Percentiles rank a stretch among this genome's conserved stretches.
phyloP scores from a whole-genome alignment of 1,140 invertebrate genomes.

The Drosophila insularis region DNA sequence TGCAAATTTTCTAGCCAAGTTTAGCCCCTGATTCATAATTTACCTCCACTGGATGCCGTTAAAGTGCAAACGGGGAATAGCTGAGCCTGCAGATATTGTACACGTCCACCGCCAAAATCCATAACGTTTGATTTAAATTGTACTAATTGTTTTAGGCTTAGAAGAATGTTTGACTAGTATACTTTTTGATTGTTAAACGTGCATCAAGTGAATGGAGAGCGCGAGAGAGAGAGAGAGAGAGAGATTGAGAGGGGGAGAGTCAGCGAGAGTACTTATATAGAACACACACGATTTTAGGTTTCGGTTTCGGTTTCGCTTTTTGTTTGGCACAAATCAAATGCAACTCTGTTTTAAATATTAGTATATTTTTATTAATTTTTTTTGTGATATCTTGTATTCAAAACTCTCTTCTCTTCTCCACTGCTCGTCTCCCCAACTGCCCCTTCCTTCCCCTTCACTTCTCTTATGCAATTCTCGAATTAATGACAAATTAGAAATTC shows the following conservation, averaged over 20 bases:
- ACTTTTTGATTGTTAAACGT: background rate
- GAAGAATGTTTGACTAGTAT: background rate
- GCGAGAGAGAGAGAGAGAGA: background rate
- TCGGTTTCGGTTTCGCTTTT: background rate
- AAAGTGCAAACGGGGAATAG: conserved; percentile 83
- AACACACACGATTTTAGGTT: background rate
- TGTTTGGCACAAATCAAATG: conserved; percentile 26
- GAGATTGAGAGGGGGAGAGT: background rate
- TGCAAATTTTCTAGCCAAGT: no score
- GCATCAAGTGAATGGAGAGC: background rate
- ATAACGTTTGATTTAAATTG: conserved; percentile 39
- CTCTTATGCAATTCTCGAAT: conserved; percentile 16
- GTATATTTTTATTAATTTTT: background rate
- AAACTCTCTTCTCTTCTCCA: background rate
- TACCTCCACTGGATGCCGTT: conserved; percentile 75
- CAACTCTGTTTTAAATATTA: conserved; percentile 2
- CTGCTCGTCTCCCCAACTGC: background rate
- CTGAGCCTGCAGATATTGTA: conserved; percentile 84
- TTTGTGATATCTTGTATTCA: background rate
- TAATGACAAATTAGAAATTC: conserved; percentile 1
- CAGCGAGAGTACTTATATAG: background rate
- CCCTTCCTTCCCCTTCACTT: background rate
- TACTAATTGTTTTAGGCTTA: conserved; percentile 3
- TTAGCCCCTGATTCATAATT: conserved; percentile 1
- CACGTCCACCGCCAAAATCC: conserved; percentile 75